These are phyloP conservation scores for Pomacea maculata DNA, from an alignment of 1,140 invertebrate genomes.

Conservation along the genomic window DNA sequence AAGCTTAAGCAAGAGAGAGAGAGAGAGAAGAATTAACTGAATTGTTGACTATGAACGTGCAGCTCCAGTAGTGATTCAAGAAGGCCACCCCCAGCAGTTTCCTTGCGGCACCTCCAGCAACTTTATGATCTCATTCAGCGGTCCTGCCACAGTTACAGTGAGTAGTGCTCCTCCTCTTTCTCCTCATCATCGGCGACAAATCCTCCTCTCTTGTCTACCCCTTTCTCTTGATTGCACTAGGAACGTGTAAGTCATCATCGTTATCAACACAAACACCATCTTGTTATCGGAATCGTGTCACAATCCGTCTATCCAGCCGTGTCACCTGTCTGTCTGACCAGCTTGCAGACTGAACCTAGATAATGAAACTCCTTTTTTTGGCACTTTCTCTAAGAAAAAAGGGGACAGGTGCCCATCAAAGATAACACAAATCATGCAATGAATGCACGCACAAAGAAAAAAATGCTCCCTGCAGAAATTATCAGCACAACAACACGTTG, in stretches of 20 bases:
- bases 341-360: no score
- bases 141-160: conserved; percentile 31
- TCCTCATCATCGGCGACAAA: background rate
- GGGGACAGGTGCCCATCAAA: no score
- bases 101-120: conserved; percentile 29
- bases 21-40: background rate
- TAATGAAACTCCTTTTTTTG: no score
- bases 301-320: no score
- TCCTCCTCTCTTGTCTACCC: background rate
- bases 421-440: no score
- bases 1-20: background rate
- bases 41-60: background rate
- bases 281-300: no score
- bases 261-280: background rate
- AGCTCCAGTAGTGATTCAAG: conserved; percentile 39
- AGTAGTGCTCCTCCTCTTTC: conserved; percentile 13
- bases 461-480: no score
- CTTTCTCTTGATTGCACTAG: no score
- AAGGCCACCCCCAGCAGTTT: conserved; percentile 30
- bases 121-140: conserved; percentile 27
- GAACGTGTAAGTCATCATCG: background rate
- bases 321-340: no score
- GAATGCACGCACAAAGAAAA: no score
- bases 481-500: no score
- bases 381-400: no score